Percentiles rank a stretch among this genome's conserved stretches.
phyloP scores from a whole-genome alignment of 2,113 vertebrate species.

The Hippocampus guttulatus region DNA sequence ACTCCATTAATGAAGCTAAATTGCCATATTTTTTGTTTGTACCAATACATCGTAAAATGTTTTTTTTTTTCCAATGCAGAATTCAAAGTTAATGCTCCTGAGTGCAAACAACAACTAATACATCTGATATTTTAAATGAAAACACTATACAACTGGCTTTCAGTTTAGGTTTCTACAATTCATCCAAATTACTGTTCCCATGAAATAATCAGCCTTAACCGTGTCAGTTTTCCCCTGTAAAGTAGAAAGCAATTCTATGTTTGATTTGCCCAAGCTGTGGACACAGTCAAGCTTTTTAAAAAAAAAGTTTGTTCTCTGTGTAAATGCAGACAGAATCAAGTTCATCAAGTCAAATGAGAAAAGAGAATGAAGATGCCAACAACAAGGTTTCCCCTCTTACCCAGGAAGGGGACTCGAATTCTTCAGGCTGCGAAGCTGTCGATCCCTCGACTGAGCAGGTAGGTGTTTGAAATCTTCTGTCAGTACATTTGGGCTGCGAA shows the following conservation, averaged over 20 bases:
- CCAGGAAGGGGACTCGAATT: conserved; percentile 22
- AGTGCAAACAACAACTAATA: too few relatives aligned
- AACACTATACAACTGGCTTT: too few relatives aligned
- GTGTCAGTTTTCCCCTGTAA: too few relatives aligned
- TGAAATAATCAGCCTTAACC: too few relatives aligned
- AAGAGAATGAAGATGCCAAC: conserved; percentile 34
- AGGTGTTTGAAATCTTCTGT: conserved; percentile 2
- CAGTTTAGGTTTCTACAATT: too few relatives aligned
- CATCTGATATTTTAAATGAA: too few relatives aligned
- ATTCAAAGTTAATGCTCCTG: too few relatives aligned
- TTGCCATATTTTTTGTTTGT: too few relatives aligned
- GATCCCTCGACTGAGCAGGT: conserved; percentile 58
- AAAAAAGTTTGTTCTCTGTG: conserved; percentile 11
- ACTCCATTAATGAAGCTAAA: too few relatives aligned
- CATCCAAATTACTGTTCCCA: too few relatives aligned
- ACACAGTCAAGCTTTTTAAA: not conserved
- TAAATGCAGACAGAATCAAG: conserved; percentile 66
- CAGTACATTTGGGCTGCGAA: not conserved
- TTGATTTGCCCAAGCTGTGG: not conserved
- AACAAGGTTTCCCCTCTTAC: conserved; percentile 11
- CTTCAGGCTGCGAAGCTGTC: conserved; percentile 23
- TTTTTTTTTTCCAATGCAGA: too few relatives aligned
- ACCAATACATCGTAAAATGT: too few relatives aligned
- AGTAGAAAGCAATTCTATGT: not conserved
- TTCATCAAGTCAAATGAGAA: conserved; percentile 37